phyloP scores from a whole-genome alignment of 2,113 vertebrate species.

The Oreochromis spilurus region DNA sequence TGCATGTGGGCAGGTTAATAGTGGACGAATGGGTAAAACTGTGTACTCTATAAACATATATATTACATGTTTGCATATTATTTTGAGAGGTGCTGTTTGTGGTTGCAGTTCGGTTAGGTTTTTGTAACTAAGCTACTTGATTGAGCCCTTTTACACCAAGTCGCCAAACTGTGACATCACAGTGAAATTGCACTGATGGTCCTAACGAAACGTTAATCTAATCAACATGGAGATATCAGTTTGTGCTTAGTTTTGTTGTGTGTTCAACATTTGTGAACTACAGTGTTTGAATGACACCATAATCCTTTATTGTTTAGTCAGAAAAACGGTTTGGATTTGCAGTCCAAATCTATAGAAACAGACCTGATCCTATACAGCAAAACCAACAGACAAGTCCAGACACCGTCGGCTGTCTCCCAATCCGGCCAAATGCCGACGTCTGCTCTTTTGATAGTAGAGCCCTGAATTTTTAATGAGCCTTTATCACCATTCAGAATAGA shows the following conservation, averaged over 20 bases:
- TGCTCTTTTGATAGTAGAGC: constrained; percentile 45
- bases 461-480: constrained; percentile 69
- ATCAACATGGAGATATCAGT: not conserved
- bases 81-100: not conserved
- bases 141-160: not conserved
- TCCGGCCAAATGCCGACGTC: constrained; percentile 39
- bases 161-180: not conserved
- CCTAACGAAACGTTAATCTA: not conserved
- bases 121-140: not conserved
- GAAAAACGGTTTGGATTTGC: not conserved
- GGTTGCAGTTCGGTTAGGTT: not conserved
- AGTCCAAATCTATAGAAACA: not conserved
- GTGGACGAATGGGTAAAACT: not conserved
- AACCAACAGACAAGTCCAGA: constrained; percentile 24
- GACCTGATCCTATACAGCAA: not conserved
- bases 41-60: not conserved
- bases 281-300: not conserved
- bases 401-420: constrained; percentile 13
- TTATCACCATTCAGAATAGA: constrained; percentile 35
- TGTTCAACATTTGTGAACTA: not conserved
- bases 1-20: not conserved
- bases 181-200: not conserved
- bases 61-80: not conserved
- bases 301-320: not conserved
- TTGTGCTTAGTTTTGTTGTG: not conserved